A percentile compares a stretch with the other conserved stretches of the same genome.
Evolutionary conservation across 2,797 vertebrate species (phyloP).

Genomic region (Lithobates pipiens): DNA sequence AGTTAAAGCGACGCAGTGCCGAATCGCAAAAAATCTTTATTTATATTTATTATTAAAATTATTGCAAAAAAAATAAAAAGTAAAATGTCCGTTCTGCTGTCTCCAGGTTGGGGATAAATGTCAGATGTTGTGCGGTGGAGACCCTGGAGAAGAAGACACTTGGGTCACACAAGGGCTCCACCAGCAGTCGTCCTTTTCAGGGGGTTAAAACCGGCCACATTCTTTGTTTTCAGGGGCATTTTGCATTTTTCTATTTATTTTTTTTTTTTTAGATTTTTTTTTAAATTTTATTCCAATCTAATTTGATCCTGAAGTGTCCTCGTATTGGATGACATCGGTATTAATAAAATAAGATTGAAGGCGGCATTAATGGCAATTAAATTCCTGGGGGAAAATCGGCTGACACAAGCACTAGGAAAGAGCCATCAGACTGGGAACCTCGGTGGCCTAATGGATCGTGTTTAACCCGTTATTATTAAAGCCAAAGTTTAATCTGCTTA

Average conservation of each 20-base stretch:
- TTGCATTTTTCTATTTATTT: neutral
- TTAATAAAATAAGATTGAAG: constrained; percentile 32
- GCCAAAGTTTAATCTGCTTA: neutral
- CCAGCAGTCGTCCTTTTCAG: neutral
- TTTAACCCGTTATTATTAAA: constrained; percentile 19
- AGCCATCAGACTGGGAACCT: constrained; percentile 1
- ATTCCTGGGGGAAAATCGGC: constrained; percentile 4
- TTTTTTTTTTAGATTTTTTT: too few relatives aligned
- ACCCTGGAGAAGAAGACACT: too few relatives aligned
- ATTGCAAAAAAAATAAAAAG: too few relatives aligned
- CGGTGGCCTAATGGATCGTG: constrained; percentile 5
- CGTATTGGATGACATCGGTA: constrained; percentile 25
- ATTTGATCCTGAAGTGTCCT: neutral
- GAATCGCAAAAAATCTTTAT: too few relatives aligned
- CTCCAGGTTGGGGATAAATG: too few relatives aligned
- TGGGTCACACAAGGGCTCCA: too few relatives aligned
- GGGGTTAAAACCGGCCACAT: neutral
- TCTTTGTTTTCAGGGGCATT: neutral
- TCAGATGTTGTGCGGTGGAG: too few relatives aligned
- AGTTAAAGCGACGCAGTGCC: too few relatives aligned
- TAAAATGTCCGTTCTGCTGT: too few relatives aligned
- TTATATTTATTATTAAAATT: too few relatives aligned
- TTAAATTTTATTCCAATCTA: neutral
- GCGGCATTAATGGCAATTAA: constrained; percentile 41
- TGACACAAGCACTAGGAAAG: neutral